Conservation (phyloP, 2,113 vertebrate species). For the Dolichotis patagonum region DNA sequence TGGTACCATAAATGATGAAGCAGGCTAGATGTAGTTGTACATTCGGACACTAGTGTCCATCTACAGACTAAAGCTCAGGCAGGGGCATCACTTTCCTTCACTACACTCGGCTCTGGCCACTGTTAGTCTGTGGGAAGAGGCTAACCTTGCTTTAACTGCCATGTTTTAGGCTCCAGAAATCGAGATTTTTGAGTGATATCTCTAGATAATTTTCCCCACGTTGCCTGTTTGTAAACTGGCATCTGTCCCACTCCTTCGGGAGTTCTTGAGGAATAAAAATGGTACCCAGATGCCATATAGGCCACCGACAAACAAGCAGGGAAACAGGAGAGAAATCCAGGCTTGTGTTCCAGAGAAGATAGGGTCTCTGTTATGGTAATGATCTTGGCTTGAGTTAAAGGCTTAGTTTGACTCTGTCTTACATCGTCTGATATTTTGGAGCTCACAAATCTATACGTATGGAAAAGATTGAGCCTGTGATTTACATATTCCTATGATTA, state of each 20-base stretch:
- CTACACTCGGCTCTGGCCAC: not conserved
- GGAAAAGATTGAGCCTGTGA: not conserved
- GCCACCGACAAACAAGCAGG: not conserved
- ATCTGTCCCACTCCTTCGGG: not conserved
- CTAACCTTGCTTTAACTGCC: not conserved
- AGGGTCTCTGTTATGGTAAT: not conserved
- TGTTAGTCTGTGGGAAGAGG: not conserved
- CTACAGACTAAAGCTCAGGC: not conserved
- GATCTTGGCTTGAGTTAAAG: not conserved
- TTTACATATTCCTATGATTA: not conserved
- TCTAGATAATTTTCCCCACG: not conserved
- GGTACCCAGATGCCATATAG: not conserved
- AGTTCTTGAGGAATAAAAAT: not conserved
- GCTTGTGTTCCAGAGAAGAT: not conserved
- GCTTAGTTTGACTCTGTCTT: not conserved
- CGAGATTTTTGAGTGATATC: not conserved
- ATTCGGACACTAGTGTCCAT: not conserved
- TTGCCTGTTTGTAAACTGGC: not conserved
- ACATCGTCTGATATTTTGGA: not conserved
- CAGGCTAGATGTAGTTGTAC: not conserved
- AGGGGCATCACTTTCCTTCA: fast-evolving
- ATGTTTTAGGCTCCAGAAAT: not conserved
- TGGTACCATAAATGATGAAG: too few relatives aligned
- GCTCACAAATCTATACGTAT: not conserved
- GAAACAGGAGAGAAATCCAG: not conserved